Evolutionary conservation across 2,888 invertebrate genomes (phyloP).

Genomic region (Lasioglossum pauxillum): DNA sequence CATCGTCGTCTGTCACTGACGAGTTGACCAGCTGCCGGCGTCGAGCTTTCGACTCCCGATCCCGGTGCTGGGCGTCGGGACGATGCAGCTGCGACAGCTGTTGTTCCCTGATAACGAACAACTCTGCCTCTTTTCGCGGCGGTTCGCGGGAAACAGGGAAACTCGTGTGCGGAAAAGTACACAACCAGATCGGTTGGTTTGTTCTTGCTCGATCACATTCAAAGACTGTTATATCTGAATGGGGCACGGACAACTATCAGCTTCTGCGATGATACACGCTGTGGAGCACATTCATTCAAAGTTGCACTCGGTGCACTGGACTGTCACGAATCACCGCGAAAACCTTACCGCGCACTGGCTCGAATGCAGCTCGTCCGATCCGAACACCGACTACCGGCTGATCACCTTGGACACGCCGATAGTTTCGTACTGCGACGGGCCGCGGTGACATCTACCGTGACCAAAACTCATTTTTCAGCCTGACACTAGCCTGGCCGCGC

Average conservation of each 20-base stretch:
- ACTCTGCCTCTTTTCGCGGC: conserved; percentile 28
- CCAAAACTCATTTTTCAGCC: conserved; percentile 23
- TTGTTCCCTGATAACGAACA: conserved; percentile 55
- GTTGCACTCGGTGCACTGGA: background rate
- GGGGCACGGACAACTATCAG: background rate
- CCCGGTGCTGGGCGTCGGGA: conserved; percentile 55
- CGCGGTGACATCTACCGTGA: background rate
- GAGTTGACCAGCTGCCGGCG: conserved; percentile 66
- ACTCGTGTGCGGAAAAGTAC: background rate
- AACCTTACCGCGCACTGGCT: background rate
- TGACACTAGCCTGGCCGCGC: background rate
- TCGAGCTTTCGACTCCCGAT: conserved; percentile 52
- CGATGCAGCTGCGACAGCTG: conserved; percentile 70
- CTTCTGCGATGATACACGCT: background rate
- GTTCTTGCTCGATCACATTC: background rate
- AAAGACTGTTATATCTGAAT: background rate
- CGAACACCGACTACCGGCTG: conserved; percentile 20
- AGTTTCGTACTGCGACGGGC: conserved; percentile 8
- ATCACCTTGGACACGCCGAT: background rate
- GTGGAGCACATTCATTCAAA: background rate
- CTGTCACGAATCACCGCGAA: background rate
- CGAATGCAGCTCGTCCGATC: background rate
- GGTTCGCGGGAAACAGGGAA: conserved; percentile 5
- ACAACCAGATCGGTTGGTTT: background rate
- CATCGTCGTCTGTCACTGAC: conserved; percentile 70